phyloP scores from a whole-genome alignment of 2,797 vertebrate species.

The Falco rusticolus region DNA sequence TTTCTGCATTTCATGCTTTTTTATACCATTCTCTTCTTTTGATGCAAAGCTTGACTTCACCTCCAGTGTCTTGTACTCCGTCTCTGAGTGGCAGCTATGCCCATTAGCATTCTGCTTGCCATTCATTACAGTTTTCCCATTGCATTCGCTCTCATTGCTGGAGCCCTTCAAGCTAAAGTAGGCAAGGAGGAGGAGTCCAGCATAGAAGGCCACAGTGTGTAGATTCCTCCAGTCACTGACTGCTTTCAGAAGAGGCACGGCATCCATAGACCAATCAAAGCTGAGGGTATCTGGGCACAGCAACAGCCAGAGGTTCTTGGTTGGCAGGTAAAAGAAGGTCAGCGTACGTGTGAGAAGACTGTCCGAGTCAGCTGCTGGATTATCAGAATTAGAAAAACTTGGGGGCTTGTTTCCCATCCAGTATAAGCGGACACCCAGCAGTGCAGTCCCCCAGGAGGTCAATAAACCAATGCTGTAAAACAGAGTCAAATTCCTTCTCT shows the following conservation, averaged over 20 bases:
- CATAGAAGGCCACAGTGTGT: slow-evolving; percentile 88
- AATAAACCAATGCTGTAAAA: slow-evolving; percentile 88
- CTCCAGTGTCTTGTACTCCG: slow-evolving; percentile 82
- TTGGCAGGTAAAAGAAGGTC: slow-evolving; percentile 93
- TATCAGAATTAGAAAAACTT: slow-evolving; percentile 99
- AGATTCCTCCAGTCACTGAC: slow-evolving; percentile 90
- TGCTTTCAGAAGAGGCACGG: slow-evolving; percentile 90
- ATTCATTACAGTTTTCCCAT: slow-evolving; percentile 87
- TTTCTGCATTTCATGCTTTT: slow-evolving; percentile 80
- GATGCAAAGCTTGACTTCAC: slow-evolving; percentile 74
- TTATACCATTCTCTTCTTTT: slow-evolving; percentile 88
- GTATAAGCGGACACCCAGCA: slow-evolving; percentile 91
- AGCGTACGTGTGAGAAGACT: slow-evolving; percentile 87
- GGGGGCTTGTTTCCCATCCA: slow-evolving; percentile 99
- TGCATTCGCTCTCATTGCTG: slow-evolving; percentile 79
- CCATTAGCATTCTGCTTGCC: slow-evolving; percentile 92
- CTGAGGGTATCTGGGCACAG: slow-evolving; percentile 95
- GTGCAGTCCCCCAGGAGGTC: slow-evolving; percentile 86
- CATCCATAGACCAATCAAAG: slow-evolving; percentile 99
- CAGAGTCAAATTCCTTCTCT: slow-evolving; percentile 90
- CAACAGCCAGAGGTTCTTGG: slow-evolving; percentile 93
- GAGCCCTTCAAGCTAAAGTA: slow-evolving; percentile 84
- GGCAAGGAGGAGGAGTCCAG: slow-evolving; percentile 83
- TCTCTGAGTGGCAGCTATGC: slow-evolving; percentile 85
- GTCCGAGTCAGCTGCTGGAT: slow-evolving; percentile 93